Evolutionary conservation across 2,888 invertebrate genomes (phyloP), one percentile per base, ranked within the genome.

Genomic region (Epistrophe grossulariae): DNA sequence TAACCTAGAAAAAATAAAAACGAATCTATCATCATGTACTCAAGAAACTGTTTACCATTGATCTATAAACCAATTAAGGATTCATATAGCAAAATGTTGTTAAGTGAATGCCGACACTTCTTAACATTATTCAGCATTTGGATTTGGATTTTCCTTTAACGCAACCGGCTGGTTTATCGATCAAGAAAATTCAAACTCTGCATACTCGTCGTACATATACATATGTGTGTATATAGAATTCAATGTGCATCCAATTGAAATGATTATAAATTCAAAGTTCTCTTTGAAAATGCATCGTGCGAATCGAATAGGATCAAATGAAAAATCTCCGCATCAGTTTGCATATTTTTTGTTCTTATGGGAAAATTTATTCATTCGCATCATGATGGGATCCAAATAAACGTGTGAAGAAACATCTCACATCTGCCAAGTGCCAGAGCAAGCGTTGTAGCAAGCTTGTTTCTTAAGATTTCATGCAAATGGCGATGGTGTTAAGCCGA

Each of bases 371-470:
- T 66, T 66, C 66, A 66, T 66, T 66, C 17, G 13, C n/a, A 50
- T 35, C 35, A n/a, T 17, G 31, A 50, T 50, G 50, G 68, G 19
- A 50, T 50, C 50, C 2, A 15, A 50, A 35, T 13, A 66, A 66
- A 50, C 68, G 68, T 68, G 68, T 50, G 50, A 68, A 68, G 31
- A 45, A 68, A 50, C 68, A 68, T 68, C 24, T 45, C 68, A 68
- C 68, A 68, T 68, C 50, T 50, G 68, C 68, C 35, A n/a, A 13
- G 48, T 19, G 31, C 24, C 24, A 24, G 24, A 24, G 24, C 24
- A 24, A 24, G 24, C 15, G 31, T 43, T 48, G 48, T 66, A 48
- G 7, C 24, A 19, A 68, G 50, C 68, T 68, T 68, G 50, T 68
- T 66, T 40, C 9, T 43, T 24, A 11, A 15, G 13, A 15, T 62